These are phyloP conservation scores for Clepsis dumicolana DNA, from an alignment of 2,888 invertebrate species.

Conservation along the genomic window DNA sequence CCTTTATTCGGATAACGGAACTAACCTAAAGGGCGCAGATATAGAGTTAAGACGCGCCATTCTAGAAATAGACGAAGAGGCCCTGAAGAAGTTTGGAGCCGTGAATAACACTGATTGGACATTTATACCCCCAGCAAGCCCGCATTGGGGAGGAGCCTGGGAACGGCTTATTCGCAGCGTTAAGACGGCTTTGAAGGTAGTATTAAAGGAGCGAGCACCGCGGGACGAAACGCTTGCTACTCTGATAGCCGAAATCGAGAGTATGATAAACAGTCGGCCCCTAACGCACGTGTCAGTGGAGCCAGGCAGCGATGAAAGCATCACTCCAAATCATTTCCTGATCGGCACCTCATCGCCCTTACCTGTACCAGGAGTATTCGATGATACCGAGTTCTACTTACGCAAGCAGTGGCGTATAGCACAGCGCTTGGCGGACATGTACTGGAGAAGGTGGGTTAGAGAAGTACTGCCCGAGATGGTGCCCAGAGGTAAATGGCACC, in stretches of 20 bases:
- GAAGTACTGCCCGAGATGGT: conserved; percentile 34
- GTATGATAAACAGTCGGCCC: not conserved
- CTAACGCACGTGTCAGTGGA: conserved; percentile 46
- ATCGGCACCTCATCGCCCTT: not conserved
- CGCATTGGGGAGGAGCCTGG: no score
- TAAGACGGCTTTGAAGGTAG: no score
- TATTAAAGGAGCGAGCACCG: not conserved
- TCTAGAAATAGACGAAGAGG: not conserved
- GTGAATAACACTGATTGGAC: not conserved
- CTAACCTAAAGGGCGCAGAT: not conserved
- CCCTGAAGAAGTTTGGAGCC: not conserved
- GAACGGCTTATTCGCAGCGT: no score
- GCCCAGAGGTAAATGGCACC: no score
- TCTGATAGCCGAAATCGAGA: not conserved
- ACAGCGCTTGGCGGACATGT: conserved; percentile 31
- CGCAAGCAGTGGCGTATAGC: conserved; percentile 24
- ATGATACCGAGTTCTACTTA: not conserved
- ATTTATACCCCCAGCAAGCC: no score
- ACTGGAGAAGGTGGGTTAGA: conserved; percentile 25
- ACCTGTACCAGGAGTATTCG: not conserved
- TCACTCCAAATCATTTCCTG: conserved; percentile 41
- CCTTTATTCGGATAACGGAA: conserved; percentile 3
- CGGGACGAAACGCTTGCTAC: not conserved
- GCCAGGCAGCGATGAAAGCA: conserved; percentile 39
- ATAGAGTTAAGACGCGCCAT: not conserved